Evolutionary conservation across 2,797 vertebrate genomes (phyloP), one percentile per base, ranked within the genome.

Genomic region (Enteromius mattozi): DNA sequence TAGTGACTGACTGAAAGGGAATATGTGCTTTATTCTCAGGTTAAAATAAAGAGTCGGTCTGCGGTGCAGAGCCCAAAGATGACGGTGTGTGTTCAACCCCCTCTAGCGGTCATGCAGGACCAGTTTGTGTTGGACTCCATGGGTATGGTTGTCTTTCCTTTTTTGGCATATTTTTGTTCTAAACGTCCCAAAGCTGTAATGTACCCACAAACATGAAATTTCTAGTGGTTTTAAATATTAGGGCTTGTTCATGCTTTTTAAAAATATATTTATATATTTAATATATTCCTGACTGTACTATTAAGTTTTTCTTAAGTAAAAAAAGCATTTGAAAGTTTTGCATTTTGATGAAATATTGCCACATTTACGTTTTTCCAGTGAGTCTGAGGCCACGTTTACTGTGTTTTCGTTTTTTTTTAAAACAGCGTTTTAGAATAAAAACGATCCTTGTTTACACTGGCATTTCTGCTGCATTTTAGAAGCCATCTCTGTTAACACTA

Each of bases 91-190:
- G 94, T 98, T n/a, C 96, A 95, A 80, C 92, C 96, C 59, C 97
- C 97, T 0, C 89, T 99, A 85, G 94, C 94, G 0, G 65, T 96
- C 90, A 96, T 96, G 56, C 94, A 95, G 86, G 96, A 97, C 85
- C 96, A 96, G 90, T 98, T 98, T 86, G 42, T 92, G 77, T 93
- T 98, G 76, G 91, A 96, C 75, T 92, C 95, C 49, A 91, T 97
- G 89, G 96, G 97, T 99, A 91, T 94, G 94, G 94, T 0, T 7
- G 17, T 2, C 27, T 30, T 65, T 27, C 1, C 63, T 65, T 75
- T 33, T 6, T 40, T 81, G 33, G 27, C 49, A 6, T 10, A 16
- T 27, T 33, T 5, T 40, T 9, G 66, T 47, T 24, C 27, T 16
- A 30, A 3, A 47, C 51, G 17, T n/a, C 4, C 40, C 27, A 16